Evolutionary conservation across 2,797 vertebrate genomes (phyloP).

Genomic region (Hozukius guyotensis): DNA sequence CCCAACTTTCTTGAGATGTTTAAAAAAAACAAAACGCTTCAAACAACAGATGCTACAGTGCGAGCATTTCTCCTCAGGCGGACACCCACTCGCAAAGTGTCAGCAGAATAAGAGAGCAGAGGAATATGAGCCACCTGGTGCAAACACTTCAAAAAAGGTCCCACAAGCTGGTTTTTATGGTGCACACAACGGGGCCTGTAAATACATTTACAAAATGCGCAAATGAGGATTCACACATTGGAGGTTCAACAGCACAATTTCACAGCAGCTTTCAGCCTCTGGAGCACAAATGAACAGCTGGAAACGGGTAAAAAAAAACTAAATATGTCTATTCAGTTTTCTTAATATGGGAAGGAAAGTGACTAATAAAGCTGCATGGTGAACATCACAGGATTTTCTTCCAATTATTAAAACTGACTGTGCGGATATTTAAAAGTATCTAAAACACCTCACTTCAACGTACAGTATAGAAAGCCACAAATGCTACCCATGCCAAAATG

Average conservation of each 20-base stretch:
- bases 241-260: conserved; percentile 28
- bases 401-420: not conserved
- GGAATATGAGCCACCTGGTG: conserved; percentile 57
- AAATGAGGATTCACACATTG: conserved; percentile 12
- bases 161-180: conserved; percentile 37
- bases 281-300: conserved; percentile 5
- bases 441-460: not conserved
- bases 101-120: conserved; percentile 53
- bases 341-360: not conserved
- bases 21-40: conserved; percentile 22
- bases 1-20: conserved; percentile 33
- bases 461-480: not conserved
- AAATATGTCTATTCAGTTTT: not conserved
- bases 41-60: conserved; percentile 59
- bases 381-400: not conserved
- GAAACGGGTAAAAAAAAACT: not conserved
- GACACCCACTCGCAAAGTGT: conserved; percentile 61
- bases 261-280: conserved; percentile 6
- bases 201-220: conserved; percentile 27
- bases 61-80: conserved; percentile 52
- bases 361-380: not conserved
- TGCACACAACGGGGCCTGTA: conserved; percentile 13
- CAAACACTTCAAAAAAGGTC: conserved; percentile 51
- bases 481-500: not conserved
- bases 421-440: not conserved